Evolutionary conservation across 2,888 invertebrate genomes (phyloP).

Genomic region (Allacma fusca): DNA sequence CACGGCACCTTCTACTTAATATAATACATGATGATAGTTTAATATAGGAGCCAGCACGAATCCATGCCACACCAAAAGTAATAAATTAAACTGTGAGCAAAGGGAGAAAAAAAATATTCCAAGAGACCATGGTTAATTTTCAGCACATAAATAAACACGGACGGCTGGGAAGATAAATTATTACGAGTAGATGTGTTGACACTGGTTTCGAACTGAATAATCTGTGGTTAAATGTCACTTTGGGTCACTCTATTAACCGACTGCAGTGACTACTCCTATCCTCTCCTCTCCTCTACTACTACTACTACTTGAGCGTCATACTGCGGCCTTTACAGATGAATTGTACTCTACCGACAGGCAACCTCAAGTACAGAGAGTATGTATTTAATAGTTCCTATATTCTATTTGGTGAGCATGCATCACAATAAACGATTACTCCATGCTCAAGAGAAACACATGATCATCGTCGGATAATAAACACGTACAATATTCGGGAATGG

Average conservation of each 20-base stretch:
- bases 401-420: too few species aligned
- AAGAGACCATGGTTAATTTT: constrained; percentile 53
- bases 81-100: constrained; percentile 47
- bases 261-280: too few species aligned
- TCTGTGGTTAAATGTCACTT: constrained; percentile 53
- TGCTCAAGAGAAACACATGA: neutral
- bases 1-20: neutral
- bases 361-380: too few species aligned
- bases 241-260: constrained; percentile 53
- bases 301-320: neutral
- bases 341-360: too few species aligned
- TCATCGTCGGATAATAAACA: constrained; percentile 11
- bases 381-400: too few species aligned
- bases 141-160: constrained; percentile 54
- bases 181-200: constrained; percentile 54
- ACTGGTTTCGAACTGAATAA: constrained; percentile 51
- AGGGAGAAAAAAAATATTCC: constrained; percentile 38
- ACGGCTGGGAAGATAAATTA: constrained; percentile 52
- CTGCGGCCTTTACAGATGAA: neutral
- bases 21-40: constrained; percentile 24
- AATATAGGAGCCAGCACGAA: constrained; percentile 18
- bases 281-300: constrained; percentile 20
- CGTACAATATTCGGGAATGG: neutral
- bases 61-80: constrained; percentile 44
- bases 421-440: too few species aligned